Evolutionary conservation across 2,888 invertebrate species (phyloP).

Genomic region (Spilosoma lubricipeda): DNA sequence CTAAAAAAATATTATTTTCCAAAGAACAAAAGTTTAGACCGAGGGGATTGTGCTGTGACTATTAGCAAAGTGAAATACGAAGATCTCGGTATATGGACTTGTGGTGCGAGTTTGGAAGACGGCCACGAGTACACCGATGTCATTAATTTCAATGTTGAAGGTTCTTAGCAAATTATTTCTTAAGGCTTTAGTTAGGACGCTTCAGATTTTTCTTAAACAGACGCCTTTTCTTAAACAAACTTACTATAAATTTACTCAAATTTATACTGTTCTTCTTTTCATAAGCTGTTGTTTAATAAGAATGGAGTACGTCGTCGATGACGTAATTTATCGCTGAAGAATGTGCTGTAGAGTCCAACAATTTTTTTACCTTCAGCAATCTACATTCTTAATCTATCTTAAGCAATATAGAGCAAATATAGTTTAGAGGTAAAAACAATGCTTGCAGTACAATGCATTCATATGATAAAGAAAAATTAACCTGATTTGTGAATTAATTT

Average conservation of each 20-base stretch:
- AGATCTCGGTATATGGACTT: conserved; percentile 81
- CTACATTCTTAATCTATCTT: no score
- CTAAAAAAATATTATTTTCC: conserved; percentile 77
- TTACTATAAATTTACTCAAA: neutral
- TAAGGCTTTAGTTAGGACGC: neutral
- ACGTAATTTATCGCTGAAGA: no score
- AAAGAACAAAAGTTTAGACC: conserved; percentile 71
- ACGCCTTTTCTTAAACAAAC: neutral
- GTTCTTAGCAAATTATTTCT: conserved; percentile 46
- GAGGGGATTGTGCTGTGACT: conserved; percentile 84
- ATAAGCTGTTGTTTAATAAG: no score
- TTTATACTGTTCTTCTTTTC: no score
- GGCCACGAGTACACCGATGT: conserved; percentile 74
- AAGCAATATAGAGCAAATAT: no score
- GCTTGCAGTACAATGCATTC: neutral
- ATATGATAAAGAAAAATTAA: no score
- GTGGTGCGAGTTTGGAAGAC: conserved; percentile 77
- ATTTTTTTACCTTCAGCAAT: no score
- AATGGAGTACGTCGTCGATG: no score
- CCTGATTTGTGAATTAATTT: neutral
- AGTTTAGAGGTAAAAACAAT: no score
- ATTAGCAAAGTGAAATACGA: conserved; percentile 71
- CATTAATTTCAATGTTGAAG: conserved; percentile 68
- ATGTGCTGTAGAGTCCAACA: no score
- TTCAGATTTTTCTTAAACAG: no score